phyloP scores from a whole-genome alignment of 2,888 invertebrate genomes.

The Odontomyia ornata region DNA sequence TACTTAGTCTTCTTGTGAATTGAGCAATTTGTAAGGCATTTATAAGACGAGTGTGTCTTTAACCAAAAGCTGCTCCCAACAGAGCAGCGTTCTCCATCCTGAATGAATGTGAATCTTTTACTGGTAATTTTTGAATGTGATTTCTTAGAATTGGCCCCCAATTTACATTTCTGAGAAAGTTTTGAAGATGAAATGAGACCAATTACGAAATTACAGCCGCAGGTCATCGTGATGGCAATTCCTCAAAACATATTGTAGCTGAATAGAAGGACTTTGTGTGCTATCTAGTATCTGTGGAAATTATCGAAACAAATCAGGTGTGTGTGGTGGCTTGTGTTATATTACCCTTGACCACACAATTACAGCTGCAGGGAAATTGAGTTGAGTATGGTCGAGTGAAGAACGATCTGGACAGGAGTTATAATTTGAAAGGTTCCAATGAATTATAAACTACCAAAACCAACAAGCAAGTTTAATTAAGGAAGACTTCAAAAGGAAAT shows the following conservation, averaged over 20 bases:
- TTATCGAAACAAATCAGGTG: constrained; percentile 30
- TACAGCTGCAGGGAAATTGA: constrained; percentile 1
- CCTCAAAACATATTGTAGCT: not conserved
- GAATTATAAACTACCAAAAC: not conserved
- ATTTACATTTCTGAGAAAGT: constrained; percentile 1
- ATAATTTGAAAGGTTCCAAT: constrained; percentile 21
- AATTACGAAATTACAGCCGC: constrained; percentile 12
- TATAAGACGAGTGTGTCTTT: not conserved
- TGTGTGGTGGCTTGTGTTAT: not conserved
- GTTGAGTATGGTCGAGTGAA: not conserved
- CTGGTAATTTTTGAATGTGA: constrained; percentile 31
- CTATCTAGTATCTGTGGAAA: not conserved
- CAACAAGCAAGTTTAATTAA: constrained; percentile 22
- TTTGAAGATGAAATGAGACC: constrained; percentile 22
- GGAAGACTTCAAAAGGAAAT: constrained; percentile 7
- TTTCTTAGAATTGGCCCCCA: not conserved
- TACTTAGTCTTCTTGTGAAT: constrained; percentile 2
- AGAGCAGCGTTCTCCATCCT: not conserved
- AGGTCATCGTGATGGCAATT: not conserved
- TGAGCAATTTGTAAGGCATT: constrained; percentile 35
- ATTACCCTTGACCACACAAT: constrained; percentile 7
- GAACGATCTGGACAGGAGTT: not conserved
- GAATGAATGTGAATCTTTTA: not conserved
- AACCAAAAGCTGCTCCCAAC: not conserved
- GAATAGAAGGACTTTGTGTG: no score